These are phyloP conservation scores for Thera obeliscata DNA, from an alignment of 2,888 invertebrate species.

Conservation along the genomic window DNA sequence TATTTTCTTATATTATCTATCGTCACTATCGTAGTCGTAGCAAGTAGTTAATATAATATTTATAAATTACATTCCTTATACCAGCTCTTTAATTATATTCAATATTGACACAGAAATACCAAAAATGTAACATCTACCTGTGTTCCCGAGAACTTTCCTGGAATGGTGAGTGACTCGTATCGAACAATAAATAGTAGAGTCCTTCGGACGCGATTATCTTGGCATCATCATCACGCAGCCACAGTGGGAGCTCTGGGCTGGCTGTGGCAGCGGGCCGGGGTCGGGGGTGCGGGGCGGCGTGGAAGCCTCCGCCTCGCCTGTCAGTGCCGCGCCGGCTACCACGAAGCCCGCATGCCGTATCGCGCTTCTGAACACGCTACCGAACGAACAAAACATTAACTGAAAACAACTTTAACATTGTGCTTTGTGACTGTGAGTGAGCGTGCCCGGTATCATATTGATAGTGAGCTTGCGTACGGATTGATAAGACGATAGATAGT, in stretches of 20 bases:
- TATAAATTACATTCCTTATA: background rate
- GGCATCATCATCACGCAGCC: slow-evolving; percentile 79
- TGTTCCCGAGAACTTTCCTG: slow-evolving; percentile 55
- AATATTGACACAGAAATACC: background rate
- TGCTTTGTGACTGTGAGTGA: slow-evolving; percentile 47
- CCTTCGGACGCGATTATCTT: slow-evolving; percentile 80
- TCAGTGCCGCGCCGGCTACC: slow-evolving; percentile 77
- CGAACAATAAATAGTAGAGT: slow-evolving; percentile 81
- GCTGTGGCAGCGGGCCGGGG: slow-evolving; percentile 69
- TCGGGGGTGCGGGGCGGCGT: slow-evolving; percentile 66
- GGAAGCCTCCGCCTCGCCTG: slow-evolving; percentile 78
- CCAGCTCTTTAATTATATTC: background rate
- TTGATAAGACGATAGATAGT: slow-evolving; percentile 57
- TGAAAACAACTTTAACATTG: slow-evolving; percentile 65
- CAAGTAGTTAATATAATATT: background rate
- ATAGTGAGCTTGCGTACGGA: slow-evolving; percentile 44
- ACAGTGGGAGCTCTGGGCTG: slow-evolving; percentile 78
- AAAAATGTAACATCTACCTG: slow-evolving; percentile 47
- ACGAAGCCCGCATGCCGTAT: slow-evolving; percentile 69
- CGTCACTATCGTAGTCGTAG: background rate
- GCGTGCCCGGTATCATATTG: slow-evolving; percentile 38
- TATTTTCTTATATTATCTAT: background rate
- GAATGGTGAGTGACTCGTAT: slow-evolving; percentile 69
- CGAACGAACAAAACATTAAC: slow-evolving; percentile 68
- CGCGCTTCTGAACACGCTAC: slow-evolving; percentile 51